Evolutionary conservation across 2,888 invertebrate genomes (phyloP), one percentile per base, ranked within the genome.

Genomic region (Phaonia tiefii): DNA sequence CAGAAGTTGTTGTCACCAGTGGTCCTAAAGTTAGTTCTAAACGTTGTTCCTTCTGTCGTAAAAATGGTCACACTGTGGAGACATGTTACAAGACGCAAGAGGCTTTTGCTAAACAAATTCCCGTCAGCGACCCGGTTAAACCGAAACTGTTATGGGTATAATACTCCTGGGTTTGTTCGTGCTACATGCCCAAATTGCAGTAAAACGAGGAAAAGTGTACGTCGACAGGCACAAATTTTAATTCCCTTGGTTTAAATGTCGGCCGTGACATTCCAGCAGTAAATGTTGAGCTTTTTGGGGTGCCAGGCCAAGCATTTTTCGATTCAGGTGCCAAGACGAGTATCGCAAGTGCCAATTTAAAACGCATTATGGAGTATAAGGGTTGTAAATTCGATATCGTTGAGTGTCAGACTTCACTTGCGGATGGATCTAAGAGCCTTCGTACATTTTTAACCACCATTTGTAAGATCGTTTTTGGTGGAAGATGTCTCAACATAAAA

Each of bases 251-350:
- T 1, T 8, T 58, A 4, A 66, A 67, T 39, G 46, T 60, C 44
- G 77, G 77, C 20, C 39, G 75, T 10, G 63, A 73, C 51, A 79
- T 70, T 2, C 75, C 76, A 39, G 22, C 60, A 0, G 72, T 71
- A 1, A 79, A 79, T 70, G 51, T 82, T 0, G 56, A 82, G 15
- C 15, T 79, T 13, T 79, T 75, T 75, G 84, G 81, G 31, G 66
- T 81, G 4, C 22, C 65, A 8, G 81, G 82, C 2, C 78, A 80
- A 26, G 81, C 78, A 79, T 83, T 25, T 67, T 79, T 46, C 82
- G 83, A 7, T 83, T 84, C 25, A 79, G 84, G 20, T 80, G 82
- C 7, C 75, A 83, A 10, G 25, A n/a, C n/a, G n/a, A n/a, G n/a
- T n/a, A n/a, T n/a, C n/a, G n/a, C n/a, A n/a, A n/a, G n/a, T n/a